phyloP scores from a whole-genome alignment of 2,888 invertebrate species.

The Apeira syringaria region DNA sequence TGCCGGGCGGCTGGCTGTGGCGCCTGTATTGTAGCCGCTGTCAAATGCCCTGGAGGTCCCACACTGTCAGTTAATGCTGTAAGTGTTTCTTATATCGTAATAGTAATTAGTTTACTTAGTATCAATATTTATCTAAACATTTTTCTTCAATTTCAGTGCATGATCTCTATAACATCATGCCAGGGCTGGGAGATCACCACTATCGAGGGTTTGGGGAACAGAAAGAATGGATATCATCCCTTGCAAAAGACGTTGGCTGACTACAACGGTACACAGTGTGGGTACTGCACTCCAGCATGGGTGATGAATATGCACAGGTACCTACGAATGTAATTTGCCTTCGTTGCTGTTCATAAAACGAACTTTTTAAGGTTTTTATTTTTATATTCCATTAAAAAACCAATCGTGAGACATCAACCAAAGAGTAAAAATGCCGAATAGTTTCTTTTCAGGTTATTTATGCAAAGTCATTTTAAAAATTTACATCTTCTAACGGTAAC shows the following conservation, averaged over 20 bases:
- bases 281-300: slow-evolving; percentile 83
- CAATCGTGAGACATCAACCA: no score
- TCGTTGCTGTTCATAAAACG: no score
- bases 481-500: no score
- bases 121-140: no score
- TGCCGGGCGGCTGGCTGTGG: slow-evolving; percentile 89
- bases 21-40: slow-evolving; percentile 80
- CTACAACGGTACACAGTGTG: slow-evolving; percentile 87
- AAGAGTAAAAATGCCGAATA: no score
- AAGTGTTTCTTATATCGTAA: no score
- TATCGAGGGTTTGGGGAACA: slow-evolving; percentile 87
- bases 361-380: no score
- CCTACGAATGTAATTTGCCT: no score
- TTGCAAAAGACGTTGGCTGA: slow-evolving; percentile 84
- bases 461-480: no score
- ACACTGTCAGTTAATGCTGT: slow-evolving; percentile 86
- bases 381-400: no score
- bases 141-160: slow-evolving; percentile 59
- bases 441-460: no score
- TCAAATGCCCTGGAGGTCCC: slow-evolving; percentile 44
- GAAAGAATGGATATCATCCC: slow-evolving; percentile 83
- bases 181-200: slow-evolving; percentile 87
- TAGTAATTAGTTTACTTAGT: no score
- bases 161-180: slow-evolving; percentile 76
- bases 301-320: slow-evolving; percentile 62